Percentiles rank a stretch among this genome's conserved stretches.
Evolutionary conservation across 2,113 vertebrate genomes (phyloP).

Genomic region (Campylomormyrus numenius): DNA sequence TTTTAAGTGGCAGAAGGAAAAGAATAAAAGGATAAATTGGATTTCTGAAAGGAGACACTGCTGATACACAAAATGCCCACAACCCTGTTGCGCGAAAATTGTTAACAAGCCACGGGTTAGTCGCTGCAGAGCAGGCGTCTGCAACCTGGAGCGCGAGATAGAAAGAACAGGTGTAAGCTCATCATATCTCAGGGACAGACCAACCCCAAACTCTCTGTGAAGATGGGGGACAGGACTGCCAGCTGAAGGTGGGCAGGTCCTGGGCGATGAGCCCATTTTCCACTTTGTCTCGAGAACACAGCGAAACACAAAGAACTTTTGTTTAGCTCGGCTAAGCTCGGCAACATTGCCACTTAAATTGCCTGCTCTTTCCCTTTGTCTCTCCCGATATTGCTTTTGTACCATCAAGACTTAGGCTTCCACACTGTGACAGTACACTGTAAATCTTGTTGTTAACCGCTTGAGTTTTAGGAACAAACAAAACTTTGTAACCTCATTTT

Average conservation of each 20-base stretch:
- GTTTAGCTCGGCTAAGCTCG: background rate
- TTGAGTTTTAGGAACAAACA: background rate
- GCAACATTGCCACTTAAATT: background rate
- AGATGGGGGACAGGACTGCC: background rate
- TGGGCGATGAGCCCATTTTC: background rate
- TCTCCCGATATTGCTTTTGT: background rate
- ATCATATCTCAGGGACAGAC: background rate
- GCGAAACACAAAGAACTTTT: background rate
- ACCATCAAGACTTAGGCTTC: background rate
- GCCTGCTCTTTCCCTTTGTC: background rate
- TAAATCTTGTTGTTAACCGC: background rate
- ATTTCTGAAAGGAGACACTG: constrained; percentile 42
- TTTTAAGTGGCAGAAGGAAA: constrained; percentile 42
- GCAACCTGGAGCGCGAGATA: background rate
- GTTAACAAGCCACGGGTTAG: background rate
- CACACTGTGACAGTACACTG: background rate
- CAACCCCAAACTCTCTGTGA: background rate
- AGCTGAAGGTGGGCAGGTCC: background rate
- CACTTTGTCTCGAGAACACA: background rate
- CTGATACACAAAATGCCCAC: constrained; percentile 38
- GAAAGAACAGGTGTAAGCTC: constrained; percentile 7
- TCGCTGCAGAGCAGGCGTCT: background rate
- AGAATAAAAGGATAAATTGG: constrained; percentile 58
- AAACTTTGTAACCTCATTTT: background rate
- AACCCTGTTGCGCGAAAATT: constrained; percentile 35